Percentiles rank a stretch among this genome's conserved stretches.
Evolutionary conservation across 2,888 invertebrate species (phyloP).

Genomic region (Phortica magna): DNA sequence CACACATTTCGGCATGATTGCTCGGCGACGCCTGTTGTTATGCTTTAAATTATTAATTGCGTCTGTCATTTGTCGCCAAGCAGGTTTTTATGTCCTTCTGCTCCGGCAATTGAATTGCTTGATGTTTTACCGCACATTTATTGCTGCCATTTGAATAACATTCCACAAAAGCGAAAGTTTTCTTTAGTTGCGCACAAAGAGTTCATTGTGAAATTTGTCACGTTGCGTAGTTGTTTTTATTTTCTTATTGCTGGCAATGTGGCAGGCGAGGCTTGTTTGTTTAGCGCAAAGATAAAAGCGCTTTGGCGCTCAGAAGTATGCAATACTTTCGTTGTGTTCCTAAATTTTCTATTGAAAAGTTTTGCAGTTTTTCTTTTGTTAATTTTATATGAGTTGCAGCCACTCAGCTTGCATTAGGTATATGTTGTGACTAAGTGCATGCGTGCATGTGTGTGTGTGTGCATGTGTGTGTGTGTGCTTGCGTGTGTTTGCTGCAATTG

Average conservation of each 20-base stretch:
- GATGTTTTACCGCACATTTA: not conserved
- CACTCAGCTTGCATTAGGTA: not conserved
- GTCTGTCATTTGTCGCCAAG: not conserved
- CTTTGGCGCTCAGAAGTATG: not conserved
- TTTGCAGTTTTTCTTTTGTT: not conserved
- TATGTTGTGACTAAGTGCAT: not conserved
- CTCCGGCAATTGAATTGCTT: not conserved
- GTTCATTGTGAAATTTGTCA: too few species aligned
- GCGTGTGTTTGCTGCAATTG: not conserved
- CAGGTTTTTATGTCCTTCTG: not conserved
- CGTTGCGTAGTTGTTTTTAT: too few species aligned
- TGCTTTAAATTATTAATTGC: constrained; percentile 13
- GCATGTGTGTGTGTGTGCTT: not conserved
- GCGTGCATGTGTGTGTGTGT: not conserved
- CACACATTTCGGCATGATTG: too few species aligned
- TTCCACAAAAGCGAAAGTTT: too few species aligned
- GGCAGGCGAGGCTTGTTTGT: too few species aligned
- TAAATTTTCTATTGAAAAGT: not conserved
- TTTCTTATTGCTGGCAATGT: too few species aligned
- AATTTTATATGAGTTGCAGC: constrained; percentile 4
- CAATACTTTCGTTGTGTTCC: not conserved
- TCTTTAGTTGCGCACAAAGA: too few species aligned
- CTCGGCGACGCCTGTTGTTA: not conserved
- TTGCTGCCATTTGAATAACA: too few species aligned
- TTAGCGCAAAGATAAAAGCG: too few species aligned